Evolutionary conservation across 2,888 invertebrate species (phyloP).

Genomic region (Leptothorax acervorum): DNA sequence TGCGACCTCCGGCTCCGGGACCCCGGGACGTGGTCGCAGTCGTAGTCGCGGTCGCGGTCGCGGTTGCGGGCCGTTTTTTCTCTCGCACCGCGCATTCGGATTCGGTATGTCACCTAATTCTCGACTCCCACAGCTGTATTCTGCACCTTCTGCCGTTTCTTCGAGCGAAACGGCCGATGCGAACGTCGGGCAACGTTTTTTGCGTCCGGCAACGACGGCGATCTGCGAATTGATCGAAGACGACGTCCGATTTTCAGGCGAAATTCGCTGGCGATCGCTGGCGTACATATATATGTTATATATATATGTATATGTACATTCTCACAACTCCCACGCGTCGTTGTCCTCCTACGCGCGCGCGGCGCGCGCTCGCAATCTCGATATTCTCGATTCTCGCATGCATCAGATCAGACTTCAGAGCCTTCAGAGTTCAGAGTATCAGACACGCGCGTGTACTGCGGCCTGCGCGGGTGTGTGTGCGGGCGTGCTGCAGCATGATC

Average conservation of each 20-base stretch:
- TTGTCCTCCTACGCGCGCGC: constrained; percentile 51
- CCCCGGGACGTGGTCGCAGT: neutral
- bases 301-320: too few species aligned
- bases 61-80: neutral
- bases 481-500: constrained; percentile 14
- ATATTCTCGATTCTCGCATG: too few species aligned
- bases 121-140: constrained; percentile 70
- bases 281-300: constrained; percentile 58
- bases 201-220: neutral
- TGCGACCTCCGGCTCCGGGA: constrained; percentile 3
- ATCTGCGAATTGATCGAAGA: constrained; percentile 10
- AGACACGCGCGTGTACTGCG: too few species aligned
- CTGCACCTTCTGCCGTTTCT: constrained; percentile 7
- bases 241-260: constrained; percentile 43
- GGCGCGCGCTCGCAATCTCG: neutral
- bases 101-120: constrained; percentile 75
- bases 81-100: constrained; percentile 52
- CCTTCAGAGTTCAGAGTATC: too few species aligned
- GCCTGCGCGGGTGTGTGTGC: neutral
- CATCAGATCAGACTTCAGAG: too few species aligned
- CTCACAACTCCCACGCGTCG: constrained; percentile 79
- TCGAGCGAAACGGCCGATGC: neutral
- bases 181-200: too few species aligned
- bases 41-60: neutral
- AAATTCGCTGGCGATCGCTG: constrained; percentile 61